These are phyloP conservation scores for Tetranychus piercei DNA, from an alignment of 2,888 invertebrate genomes.

Conservation along the genomic window DNA sequence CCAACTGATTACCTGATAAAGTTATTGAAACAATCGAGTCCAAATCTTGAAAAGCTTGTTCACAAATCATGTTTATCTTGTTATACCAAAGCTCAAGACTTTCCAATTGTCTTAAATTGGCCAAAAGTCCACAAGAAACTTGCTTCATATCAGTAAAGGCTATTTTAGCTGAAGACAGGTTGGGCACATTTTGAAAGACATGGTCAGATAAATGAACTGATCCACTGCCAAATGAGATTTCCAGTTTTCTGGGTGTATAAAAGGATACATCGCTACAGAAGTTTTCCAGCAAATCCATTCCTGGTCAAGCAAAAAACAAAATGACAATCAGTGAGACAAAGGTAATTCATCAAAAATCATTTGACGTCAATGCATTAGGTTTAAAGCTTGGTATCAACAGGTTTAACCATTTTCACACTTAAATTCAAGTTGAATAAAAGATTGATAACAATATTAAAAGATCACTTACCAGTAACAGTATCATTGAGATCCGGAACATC, in stretches of 20 bases:
- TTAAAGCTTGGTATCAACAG: neutral
- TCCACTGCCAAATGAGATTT: constrained; percentile 4
- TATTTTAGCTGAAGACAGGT: constrained; percentile 5
- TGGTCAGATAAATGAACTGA: constrained; percentile 8
- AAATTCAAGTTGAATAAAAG: too few species aligned
- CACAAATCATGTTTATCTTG: neutral
- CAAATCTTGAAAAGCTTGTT: constrained; percentile 7
- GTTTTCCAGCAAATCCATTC: neutral
- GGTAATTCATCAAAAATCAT: neutral
- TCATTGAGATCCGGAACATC: neutral
- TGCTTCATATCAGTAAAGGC: neutral
- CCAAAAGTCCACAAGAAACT: neutral
- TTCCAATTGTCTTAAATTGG: neutral
- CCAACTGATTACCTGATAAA: neutral
- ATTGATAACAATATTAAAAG: neutral
- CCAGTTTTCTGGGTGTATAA: neutral
- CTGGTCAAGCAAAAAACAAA: neutral
- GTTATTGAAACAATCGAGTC: neutral
- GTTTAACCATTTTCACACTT: neutral
- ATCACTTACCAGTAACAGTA: constrained; percentile 3
- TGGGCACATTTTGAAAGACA: constrained; percentile 8
- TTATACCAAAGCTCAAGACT: constrained; percentile 10
- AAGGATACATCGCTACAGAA: constrained; percentile 4
- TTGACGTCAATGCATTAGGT: neutral
- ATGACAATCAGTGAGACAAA: neutral